Evolutionary conservation across 2,888 invertebrate genomes (phyloP).

Genomic region (Adelphocoris suturalis): DNA sequence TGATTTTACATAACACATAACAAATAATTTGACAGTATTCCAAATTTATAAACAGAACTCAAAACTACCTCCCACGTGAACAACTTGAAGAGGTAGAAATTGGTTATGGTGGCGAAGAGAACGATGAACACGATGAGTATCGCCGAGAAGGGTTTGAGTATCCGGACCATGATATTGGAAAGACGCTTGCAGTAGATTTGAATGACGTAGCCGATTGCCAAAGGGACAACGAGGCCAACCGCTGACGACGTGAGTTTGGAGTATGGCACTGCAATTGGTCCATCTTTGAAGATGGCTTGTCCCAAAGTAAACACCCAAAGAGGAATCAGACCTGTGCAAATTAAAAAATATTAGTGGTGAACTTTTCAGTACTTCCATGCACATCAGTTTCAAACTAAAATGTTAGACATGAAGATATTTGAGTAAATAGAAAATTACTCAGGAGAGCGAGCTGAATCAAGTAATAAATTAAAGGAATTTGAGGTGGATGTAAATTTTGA

Average conservation of each 20-base stretch:
- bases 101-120: slow-evolving; percentile 92
- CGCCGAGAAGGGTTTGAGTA: slow-evolving; percentile 91
- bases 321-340: slow-evolving; percentile 88
- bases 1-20: background rate
- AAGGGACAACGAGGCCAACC: slow-evolving; percentile 87
- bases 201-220: slow-evolving; percentile 84
- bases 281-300: slow-evolving; percentile 85
- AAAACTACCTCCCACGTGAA: slow-evolving; percentile 90
- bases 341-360: background rate
- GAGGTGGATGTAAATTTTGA: too few relatives aligned
- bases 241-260: slow-evolving; percentile 87
- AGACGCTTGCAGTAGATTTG: slow-evolving; percentile 80
- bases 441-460: too few relatives aligned
- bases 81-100: slow-evolving; percentile 91
- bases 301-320: slow-evolving; percentile 95
- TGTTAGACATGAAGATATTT: too few relatives aligned
- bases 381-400: too few relatives aligned
- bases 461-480: too few relatives aligned
- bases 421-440: too few relatives aligned
- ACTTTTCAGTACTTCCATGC: too few relatives aligned
- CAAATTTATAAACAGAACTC: background rate
- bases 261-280: slow-evolving; percentile 88
- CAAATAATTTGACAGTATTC: background rate
- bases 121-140: slow-evolving; percentile 90
- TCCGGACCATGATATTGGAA: slow-evolving; percentile 86